Evolutionary conservation across 2,113 vertebrate genomes (phyloP).

Genomic region (Rattus rattus): DNA sequence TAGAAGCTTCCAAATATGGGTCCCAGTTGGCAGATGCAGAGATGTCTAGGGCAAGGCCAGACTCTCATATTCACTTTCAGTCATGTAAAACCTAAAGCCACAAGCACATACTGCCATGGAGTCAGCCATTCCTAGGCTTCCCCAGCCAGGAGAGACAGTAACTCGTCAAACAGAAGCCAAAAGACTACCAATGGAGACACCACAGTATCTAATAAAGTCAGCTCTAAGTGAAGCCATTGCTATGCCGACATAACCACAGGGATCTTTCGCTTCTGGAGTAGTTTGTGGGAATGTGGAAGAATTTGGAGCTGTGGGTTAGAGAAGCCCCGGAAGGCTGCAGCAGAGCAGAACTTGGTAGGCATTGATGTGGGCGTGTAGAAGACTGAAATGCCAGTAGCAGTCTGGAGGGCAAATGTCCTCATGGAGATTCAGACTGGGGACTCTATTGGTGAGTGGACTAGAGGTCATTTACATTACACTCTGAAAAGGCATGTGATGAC

Average conservation of each 20-base stretch:
- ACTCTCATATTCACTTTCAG: background rate
- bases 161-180: background rate
- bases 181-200: background rate
- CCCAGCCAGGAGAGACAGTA: background rate
- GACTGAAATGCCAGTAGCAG: too few species aligned
- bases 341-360: background rate
- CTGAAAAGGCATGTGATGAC: background rate
- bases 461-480: background rate
- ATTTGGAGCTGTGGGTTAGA: background rate
- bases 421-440: background rate
- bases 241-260: background rate
- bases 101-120: too few species aligned
- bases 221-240: background rate
- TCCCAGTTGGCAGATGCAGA: background rate
- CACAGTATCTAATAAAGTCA: background rate
- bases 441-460: background rate
- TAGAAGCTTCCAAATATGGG: background rate
- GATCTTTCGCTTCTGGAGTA: background rate
- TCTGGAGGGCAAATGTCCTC: background rate
- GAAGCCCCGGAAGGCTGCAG: background rate
- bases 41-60: background rate
- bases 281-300: background rate
- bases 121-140: background rate
- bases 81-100: background rate
- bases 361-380: background rate